A percentile compares a stretch with the other conserved stretches of the same genome.
Evolutionary conservation across 2,113 vertebrate species (phyloP).

Genomic region (Rana temporaria): DNA sequence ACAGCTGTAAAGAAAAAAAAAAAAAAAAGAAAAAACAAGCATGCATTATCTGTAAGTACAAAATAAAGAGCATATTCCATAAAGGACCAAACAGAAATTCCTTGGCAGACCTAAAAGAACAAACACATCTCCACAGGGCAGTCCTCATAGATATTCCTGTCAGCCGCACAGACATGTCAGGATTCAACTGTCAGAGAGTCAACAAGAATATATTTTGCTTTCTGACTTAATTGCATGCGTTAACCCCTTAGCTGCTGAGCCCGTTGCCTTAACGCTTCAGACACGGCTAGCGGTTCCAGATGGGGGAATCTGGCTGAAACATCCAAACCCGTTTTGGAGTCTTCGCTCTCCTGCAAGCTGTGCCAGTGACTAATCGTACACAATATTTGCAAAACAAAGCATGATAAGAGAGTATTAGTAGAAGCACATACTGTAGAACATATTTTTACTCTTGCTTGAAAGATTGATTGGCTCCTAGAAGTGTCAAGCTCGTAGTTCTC

Average conservation of each 20-base stretch:
- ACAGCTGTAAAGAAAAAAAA: neutral
- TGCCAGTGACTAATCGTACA: neutral
- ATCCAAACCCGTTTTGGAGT: neutral
- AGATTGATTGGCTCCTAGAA: neutral
- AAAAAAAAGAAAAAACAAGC: neutral
- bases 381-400: slow-evolving; percentile 40
- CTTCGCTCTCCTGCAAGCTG: neutral
- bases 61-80: neutral
- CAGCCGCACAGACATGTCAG: slow-evolving; percentile 54
- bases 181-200: slow-evolving; percentile 45
- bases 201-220: slow-evolving; percentile 45
- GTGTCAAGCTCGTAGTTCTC: neutral
- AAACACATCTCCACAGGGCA: slow-evolving; percentile 47
- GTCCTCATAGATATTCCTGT: slow-evolving; percentile 60
- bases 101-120: neutral
- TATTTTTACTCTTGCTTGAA: neutral
- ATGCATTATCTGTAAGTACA: neutral
- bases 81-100: neutral
- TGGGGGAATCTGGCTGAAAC: neutral
- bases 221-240: slow-evolving; percentile 19
- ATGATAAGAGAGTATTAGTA: slow-evolving; percentile 13
- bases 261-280: neutral
- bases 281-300: neutral
- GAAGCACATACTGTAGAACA: slow-evolving; percentile 24
- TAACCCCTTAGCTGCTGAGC: neutral